phyloP scores from a whole-genome alignment of 2,113 vertebrate species.

The Chaenogobius annularis region DNA sequence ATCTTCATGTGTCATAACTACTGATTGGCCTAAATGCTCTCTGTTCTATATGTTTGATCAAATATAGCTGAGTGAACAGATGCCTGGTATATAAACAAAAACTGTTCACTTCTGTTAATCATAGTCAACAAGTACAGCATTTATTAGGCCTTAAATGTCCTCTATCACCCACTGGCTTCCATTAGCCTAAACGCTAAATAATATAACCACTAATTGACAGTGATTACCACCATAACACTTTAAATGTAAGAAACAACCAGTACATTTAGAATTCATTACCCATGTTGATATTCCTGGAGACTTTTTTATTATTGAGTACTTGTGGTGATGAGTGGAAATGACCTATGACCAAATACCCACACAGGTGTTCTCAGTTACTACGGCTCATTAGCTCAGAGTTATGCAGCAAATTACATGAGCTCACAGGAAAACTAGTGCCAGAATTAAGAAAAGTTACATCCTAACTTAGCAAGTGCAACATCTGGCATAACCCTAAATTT shows the following conservation, averaged over 20 bases:
- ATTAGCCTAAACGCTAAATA: background rate
- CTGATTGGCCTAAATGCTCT: background rate
- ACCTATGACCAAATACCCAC: background rate
- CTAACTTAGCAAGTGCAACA: background rate
- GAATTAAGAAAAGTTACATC: background rate
- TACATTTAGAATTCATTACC: background rate
- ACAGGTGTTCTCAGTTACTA: conserved; percentile 6
- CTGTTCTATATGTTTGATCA: too few species aligned
- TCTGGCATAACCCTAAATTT: background rate
- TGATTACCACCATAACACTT: background rate
- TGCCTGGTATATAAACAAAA: background rate
- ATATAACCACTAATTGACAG: background rate
- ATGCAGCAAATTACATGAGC: conserved; percentile 1
- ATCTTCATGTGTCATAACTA: background rate
- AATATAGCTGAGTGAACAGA: too few species aligned
- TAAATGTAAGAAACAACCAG: background rate
- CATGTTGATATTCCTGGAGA: background rate
- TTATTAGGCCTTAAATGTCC: background rate
- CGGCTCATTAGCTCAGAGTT: background rate
- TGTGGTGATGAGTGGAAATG: background rate
- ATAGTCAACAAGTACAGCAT: background rate
- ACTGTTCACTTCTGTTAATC: background rate
- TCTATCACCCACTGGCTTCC: background rate
- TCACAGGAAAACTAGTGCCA: background rate
- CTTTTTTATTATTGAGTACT: background rate